Evolutionary conservation across 2,797 vertebrate genomes (phyloP).

Genomic region (Ceyx erithaca): DNA sequence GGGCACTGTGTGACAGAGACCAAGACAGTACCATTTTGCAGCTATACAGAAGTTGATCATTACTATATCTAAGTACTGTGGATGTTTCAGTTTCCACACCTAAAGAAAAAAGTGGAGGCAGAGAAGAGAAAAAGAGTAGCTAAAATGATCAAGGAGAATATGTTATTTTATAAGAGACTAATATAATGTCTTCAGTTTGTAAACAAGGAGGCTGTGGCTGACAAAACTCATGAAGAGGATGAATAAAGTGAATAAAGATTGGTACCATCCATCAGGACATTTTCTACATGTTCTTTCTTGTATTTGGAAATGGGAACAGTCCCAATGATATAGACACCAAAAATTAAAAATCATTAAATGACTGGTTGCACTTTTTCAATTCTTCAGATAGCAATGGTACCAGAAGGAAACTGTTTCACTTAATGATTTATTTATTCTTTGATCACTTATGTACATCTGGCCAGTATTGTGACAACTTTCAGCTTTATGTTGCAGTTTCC

Average conservation of each 20-base stretch:
- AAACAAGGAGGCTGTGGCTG: background rate
- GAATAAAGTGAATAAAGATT: background rate
- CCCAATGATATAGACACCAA: background rate
- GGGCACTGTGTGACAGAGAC: background rate
- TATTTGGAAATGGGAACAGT: background rate
- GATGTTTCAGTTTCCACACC: background rate
- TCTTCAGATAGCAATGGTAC: constrained; percentile 18
- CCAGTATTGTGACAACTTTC: constrained; percentile 66
- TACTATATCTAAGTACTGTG: background rate
- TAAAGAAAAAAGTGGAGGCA: background rate
- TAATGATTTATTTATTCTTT: constrained; percentile 67
- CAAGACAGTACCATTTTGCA: background rate
- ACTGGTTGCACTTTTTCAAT: background rate
- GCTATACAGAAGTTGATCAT: background rate
- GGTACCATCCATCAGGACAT: background rate
- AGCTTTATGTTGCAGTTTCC: constrained; percentile 45
- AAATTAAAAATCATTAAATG: background rate
- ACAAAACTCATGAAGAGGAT: background rate
- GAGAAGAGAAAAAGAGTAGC: background rate
- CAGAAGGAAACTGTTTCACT: constrained; percentile 48
- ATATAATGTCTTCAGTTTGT: background rate
- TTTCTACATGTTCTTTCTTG: background rate
- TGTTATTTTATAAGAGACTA: background rate
- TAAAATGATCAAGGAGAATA: background rate
- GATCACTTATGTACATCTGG: constrained; percentile 55